phyloP scores from a whole-genome alignment of 37 sponge, comb jelly and placozoan genomes.

The Tethya wilhelma region DNA sequence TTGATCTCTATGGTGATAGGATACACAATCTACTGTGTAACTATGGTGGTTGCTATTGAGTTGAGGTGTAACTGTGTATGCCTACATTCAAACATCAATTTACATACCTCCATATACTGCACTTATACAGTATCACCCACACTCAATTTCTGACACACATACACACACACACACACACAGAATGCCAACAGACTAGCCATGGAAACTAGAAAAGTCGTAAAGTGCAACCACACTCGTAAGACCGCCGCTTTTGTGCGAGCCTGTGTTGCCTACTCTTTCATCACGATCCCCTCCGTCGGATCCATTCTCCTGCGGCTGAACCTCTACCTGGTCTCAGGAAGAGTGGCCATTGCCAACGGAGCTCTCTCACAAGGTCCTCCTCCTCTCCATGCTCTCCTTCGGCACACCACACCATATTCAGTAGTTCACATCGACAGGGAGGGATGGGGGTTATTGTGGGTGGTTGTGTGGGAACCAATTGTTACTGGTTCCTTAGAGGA shows the following conservation, averaged over 20 bases:
- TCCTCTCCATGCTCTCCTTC: not conserved
- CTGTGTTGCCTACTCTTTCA: constrained; percentile 95
- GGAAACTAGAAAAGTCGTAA: constrained; percentile 71
- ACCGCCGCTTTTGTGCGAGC: constrained; percentile 95
- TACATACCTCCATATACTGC: not conserved
- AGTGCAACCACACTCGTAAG: constrained; percentile 89
- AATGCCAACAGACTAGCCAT: constrained; percentile 86
- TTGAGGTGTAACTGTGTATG: not conserved
- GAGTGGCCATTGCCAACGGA: constrained; percentile 93
- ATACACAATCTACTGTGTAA: not conserved
- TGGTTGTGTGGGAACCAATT: too few species aligned
- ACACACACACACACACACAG: too few species aligned
- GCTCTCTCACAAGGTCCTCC: constrained; percentile 91
- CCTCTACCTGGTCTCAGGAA: constrained; percentile 88
- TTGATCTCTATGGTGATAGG: not conserved
- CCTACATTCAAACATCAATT: not conserved
- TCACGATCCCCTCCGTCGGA: constrained; percentile 92
- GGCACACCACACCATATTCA: not conserved
- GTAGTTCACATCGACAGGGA: not conserved
- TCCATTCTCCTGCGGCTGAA: constrained; percentile 74
- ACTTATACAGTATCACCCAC: not conserved
- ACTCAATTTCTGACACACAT: too few species aligned
- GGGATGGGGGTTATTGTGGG: too few species aligned
- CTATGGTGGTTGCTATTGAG: not conserved
- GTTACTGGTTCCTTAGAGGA: too few species aligned